These are phyloP conservation scores for Tyrannus savana DNA, from an alignment of 2,113 vertebrate species.

Conservation along the genomic window DNA sequence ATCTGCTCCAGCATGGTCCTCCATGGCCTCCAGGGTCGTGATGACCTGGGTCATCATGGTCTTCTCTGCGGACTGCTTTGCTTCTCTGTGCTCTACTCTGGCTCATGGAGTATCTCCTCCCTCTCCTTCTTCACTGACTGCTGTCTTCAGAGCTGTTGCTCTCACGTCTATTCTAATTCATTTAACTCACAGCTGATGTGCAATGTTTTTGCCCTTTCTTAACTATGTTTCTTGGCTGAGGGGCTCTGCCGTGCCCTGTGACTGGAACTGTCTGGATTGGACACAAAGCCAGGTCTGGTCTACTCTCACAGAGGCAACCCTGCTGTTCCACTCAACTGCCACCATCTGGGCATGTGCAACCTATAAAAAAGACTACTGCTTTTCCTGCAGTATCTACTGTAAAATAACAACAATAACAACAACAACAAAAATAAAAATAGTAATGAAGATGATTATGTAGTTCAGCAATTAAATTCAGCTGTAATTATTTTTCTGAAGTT, in stretches of 20 bases:
- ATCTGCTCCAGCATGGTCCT: not conserved
- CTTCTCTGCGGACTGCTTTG: not conserved
- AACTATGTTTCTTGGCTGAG: not conserved
- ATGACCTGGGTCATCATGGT: not conserved
- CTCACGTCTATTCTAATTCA: not conserved
- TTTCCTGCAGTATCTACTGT: not conserved
- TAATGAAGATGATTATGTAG: not conserved
- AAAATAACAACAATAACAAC: not conserved
- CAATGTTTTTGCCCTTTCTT: not conserved
- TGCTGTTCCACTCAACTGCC: not conserved
- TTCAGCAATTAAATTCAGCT: not conserved
- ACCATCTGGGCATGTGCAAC: rapidly evolving
- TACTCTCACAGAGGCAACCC: not conserved
- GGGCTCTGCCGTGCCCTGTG: not conserved
- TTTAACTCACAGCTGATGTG: not conserved
- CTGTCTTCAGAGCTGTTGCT: not conserved
- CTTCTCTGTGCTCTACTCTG: not conserved
- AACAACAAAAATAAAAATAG: not conserved
- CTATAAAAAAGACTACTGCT: not conserved
- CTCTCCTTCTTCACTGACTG: not conserved
- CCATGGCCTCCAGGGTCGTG: not conserved
- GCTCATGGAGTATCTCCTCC: not conserved
- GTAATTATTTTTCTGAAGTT: not conserved
- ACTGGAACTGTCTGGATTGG: not conserved
- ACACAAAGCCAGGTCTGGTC: rapidly evolving